These are phyloP conservation scores for Saccostrea glomerata DNA, from an alignment of 1,140 invertebrate species.

Conservation along the genomic window DNA sequence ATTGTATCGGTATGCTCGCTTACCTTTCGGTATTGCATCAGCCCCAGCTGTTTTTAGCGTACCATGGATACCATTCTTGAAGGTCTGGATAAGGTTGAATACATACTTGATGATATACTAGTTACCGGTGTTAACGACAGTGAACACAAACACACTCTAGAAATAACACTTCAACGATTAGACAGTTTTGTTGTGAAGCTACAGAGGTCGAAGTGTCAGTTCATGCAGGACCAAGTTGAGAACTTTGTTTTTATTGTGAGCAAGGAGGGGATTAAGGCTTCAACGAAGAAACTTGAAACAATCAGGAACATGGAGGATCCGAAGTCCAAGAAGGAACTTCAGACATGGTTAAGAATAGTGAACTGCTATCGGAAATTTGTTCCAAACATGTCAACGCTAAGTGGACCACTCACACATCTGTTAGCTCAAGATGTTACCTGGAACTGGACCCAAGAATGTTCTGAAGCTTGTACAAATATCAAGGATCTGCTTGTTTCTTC, in stretches of 20 bases:
- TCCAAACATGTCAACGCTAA: too few relatives aligned
- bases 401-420: too few relatives aligned
- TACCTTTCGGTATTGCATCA: constrained; percentile 65
- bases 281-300: too few relatives aligned
- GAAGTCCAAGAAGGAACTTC: constrained; percentile 36
- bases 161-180: constrained; percentile 42
- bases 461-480: constrained; percentile 44
- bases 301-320: too few relatives aligned
- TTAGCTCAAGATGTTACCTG: too few relatives aligned
- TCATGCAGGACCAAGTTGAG: constrained; percentile 44
- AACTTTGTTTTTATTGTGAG: too few relatives aligned
- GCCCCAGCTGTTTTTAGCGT: constrained; percentile 67
- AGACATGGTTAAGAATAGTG: constrained; percentile 48
- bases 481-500: constrained; percentile 33
- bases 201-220: constrained; percentile 40
- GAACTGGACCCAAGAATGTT: constrained; percentile 50
- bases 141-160: too few relatives aligned
- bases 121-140: constrained; percentile 2
- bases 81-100: constrained; percentile 40
- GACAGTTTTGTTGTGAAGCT: constrained; percentile 19
- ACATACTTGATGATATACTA: constrained; percentile 53
- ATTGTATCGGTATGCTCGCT: constrained; percentile 41
- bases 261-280: too few relatives aligned
- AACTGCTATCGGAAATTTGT: too few relatives aligned
- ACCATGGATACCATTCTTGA: constrained; percentile 59